Evolutionary conservation across 92 coral and sea anemone species (phyloP).

Genomic region (Actinernus sp.): DNA sequence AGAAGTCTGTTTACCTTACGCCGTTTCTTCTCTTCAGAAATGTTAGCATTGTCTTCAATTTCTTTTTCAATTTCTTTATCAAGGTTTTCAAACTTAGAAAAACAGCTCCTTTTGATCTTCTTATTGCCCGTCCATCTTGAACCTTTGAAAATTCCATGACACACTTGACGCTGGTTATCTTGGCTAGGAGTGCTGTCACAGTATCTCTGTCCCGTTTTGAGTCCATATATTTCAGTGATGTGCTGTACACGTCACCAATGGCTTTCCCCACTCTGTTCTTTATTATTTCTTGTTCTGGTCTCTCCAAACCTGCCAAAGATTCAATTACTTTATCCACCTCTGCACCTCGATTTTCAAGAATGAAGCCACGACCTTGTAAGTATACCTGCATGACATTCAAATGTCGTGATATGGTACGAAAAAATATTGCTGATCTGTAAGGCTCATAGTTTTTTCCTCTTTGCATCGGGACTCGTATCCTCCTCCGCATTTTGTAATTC

Average conservation of each 20-base stretch:
- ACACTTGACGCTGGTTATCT: conserved; percentile 14
- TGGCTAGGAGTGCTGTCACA: conserved; percentile 14
- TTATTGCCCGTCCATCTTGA: not conserved
- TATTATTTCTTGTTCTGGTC: not conserved
- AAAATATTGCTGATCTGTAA: conserved; percentile 6
- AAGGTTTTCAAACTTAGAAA: conserved; percentile 6
- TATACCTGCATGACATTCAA: conserved; percentile 48
- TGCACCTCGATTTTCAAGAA: conserved; percentile 33
- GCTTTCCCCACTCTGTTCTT: conserved; percentile 1
- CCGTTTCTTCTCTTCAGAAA: conserved; percentile 18
- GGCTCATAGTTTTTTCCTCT: no score
- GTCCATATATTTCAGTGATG: conserved; percentile 1
- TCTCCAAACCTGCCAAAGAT: conserved; percentile 2
- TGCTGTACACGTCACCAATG: conserved; percentile 1
- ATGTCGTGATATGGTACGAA: conserved; percentile 29
- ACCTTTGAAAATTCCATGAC: conserved; percentile 4
- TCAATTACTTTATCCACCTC: conserved; percentile 8
- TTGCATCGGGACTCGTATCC: no score
- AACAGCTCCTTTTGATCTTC: conserved; percentile 8
- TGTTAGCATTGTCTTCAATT: not conserved
- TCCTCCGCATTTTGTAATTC: no score
- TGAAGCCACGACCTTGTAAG: conserved; percentile 27
- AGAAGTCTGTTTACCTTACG: conserved; percentile 36
- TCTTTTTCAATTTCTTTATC: conserved; percentile 9
- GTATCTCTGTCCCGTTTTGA: conserved; percentile 14